Evolutionary conservation across 2,113 vertebrate genomes (phyloP), one percentile per base, ranked within the genome.

Genomic region (Microcebus griseorufus): DNA sequence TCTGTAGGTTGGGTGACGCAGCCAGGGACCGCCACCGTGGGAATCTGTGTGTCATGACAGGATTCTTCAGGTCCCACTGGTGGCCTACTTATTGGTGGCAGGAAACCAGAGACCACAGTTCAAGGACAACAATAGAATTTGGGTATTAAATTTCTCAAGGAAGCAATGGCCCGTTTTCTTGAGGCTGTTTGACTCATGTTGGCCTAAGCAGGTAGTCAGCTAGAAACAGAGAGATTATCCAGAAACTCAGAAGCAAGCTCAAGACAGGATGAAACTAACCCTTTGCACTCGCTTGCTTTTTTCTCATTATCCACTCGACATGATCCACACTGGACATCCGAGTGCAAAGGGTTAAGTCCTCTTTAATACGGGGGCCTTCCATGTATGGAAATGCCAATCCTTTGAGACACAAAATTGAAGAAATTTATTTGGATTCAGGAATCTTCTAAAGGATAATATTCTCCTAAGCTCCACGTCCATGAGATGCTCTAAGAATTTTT

Each of bases 81-180:
- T 87, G 88, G 42, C 90, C 94, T 95, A 94, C 80, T 95, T 96
- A 42, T 70, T 90, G 83, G 37, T 62, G 92, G 93, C 58, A 80
- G 18, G 78, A 88, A 97, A 94, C 92, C 64, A 64, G 58, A 93
- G 55, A 73, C 48, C 37, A 25, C 58, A 88, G 84, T 92, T 92
- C 94, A 97, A 96, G 90, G 93, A 62, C 51, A 92, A 37, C 32
- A 60, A 29, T 70, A 82, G 81, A 80, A 88, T 95, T 39, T 89
- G 88, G 64, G 51, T 90, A 94, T 58, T 88, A 39, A 80, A 75
- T 95, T 65, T 96, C 75, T 92, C 37, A 45, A 51, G 70, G 39
- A 39, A 87, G 67, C 81, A 69, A 48, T 88, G 70, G 37, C 51
- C 84, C 58, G 67, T 96, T 96, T 96, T 94, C 29, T 34, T 18